A percentile compares a stretch with the other conserved stretches of the same genome.
phyloP scores from a whole-genome alignment of 2,888 invertebrate genomes.

The Bellardia pandia region DNA sequence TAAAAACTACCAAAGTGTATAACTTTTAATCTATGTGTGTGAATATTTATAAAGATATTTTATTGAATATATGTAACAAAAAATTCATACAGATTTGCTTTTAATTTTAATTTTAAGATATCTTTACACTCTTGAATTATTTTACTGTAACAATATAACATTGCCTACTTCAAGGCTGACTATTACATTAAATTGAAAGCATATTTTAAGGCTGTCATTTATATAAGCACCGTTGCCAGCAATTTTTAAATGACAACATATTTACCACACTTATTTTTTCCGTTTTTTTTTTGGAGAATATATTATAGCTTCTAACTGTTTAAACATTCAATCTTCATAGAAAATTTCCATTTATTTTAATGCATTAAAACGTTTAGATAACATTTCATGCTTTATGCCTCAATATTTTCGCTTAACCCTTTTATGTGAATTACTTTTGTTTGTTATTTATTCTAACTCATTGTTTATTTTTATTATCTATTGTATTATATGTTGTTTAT shows the following conservation, averaged over 20 bases:
- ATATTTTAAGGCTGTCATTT: constrained; percentile 17
- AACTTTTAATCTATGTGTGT: too few relatives aligned
- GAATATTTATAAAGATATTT: too few relatives aligned
- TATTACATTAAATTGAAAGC: neutral
- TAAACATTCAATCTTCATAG: constrained; percentile 20
- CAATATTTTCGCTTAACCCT: constrained; percentile 28
- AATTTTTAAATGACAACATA: neutral
- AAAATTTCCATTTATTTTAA: constrained; percentile 4
- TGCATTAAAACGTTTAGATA: constrained; percentile 24
- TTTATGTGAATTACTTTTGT: constrained; percentile 43
- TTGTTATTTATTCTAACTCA: constrained; percentile 1
- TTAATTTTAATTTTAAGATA: too few relatives aligned
- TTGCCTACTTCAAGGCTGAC: neutral
- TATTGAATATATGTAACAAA: too few relatives aligned
- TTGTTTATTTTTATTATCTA: constrained; percentile 64
- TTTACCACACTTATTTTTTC: neutral
- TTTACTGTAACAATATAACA: neutral
- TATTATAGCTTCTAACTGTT: neutral
- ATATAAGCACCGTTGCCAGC: neutral
- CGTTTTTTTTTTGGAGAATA: neutral
- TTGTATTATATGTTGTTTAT: constrained; percentile 60
- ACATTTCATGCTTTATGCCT: constrained; percentile 23
- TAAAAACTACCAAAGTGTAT: too few relatives aligned
- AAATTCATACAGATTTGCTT: too few relatives aligned
- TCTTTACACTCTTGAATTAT: neutral